These are phyloP conservation scores for Hartigia nigra DNA, from an alignment of 2,888 invertebrate genomes.

Conservation along the genomic window DNA sequence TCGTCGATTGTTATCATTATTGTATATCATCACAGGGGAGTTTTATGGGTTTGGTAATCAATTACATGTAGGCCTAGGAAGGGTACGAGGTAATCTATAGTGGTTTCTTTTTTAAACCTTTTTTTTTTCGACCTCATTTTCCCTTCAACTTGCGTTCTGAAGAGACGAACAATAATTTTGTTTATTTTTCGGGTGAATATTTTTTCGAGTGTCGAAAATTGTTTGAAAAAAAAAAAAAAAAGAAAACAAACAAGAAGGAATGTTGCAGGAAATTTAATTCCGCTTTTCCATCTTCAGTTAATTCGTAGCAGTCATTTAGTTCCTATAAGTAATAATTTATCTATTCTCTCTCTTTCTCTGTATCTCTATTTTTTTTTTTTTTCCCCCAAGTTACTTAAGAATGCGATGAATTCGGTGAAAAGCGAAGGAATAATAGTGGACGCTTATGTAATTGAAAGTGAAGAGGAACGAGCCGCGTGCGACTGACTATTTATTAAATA, in stretches of 20 bases:
- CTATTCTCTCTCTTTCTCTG: background rate
- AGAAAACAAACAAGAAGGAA: background rate
- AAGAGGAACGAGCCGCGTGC: background rate
- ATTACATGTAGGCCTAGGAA: background rate
- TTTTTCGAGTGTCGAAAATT: no score
- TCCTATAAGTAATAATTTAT: background rate
- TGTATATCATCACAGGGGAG: background rate
- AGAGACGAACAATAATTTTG: no score
- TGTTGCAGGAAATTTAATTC: background rate
- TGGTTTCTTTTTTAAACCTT: background rate
- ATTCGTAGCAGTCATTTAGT: background rate
- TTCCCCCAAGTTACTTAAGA: background rate
- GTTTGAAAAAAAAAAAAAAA: no score
- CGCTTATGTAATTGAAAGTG: background rate
- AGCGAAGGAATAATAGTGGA: background rate
- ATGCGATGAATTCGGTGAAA: background rate
- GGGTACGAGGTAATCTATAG: background rate
- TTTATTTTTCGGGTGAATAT: no score
- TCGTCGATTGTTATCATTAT: constrained; percentile 4
- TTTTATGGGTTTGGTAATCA: background rate
- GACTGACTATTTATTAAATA: background rate
- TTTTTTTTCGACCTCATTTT: background rate
- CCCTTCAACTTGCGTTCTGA: background rate
- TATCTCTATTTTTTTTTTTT: background rate
- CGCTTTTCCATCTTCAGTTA: background rate